phyloP scores from a whole-genome alignment of 2,888 invertebrate species.

The Heteropelma amictum region DNA sequence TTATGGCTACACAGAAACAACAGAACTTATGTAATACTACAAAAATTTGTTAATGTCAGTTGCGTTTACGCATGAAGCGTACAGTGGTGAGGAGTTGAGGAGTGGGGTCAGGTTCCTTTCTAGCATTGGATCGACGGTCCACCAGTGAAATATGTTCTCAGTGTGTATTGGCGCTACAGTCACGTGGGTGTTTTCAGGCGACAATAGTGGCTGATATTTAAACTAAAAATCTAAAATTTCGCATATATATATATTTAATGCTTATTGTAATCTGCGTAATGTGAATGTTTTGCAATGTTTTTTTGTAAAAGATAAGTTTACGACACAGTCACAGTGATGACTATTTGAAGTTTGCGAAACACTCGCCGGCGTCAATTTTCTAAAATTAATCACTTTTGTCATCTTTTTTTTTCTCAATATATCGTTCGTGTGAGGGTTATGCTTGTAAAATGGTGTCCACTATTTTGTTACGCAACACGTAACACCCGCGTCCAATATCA shows the following conservation, averaged over 20 bases:
- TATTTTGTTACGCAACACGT: not conserved
- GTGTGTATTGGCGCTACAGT: no score
- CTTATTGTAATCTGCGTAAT: conserved; percentile 11
- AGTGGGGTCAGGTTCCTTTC: no score
- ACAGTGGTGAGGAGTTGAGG: no score
- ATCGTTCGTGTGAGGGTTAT: not conserved
- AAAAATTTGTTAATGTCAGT: conserved; percentile 40
- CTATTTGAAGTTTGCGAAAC: not conserved
- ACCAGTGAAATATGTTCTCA: no score
- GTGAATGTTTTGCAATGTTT: conserved; percentile 37
- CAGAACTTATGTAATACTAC: no score
- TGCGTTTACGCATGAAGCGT: not conserved
- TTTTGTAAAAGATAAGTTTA: conserved; percentile 1
- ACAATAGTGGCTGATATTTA: not conserved
- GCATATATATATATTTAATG: no score
- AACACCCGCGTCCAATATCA: not conserved
- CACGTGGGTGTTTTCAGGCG: no score
- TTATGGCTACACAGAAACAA: no score
- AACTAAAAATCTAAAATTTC: not conserved
- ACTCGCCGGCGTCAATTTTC: not conserved
- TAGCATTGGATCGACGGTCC: no score
- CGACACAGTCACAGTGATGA: not conserved
- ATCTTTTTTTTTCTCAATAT: not conserved
- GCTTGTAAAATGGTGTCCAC: not conserved
- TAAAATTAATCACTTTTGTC: not conserved